phyloP scores from a whole-genome alignment of 2,888 invertebrate genomes.

The Ornithoptera alexandrae region DNA sequence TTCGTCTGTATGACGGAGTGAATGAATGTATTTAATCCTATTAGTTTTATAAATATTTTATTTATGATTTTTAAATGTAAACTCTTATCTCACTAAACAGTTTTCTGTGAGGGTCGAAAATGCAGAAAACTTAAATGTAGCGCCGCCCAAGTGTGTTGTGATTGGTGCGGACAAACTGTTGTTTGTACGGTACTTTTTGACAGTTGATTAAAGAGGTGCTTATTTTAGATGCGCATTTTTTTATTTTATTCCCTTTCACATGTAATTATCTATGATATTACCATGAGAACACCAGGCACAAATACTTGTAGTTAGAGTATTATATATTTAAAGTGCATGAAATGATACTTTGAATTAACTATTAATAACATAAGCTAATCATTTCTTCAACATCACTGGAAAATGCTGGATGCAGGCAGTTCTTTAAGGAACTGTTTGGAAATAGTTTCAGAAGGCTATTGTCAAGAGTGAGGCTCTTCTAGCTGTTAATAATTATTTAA shows the following conservation, averaged over 20 bases:
- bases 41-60: conserved; percentile 63
- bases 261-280: neutral
- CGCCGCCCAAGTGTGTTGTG: conserved; percentile 53
- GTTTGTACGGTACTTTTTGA: conserved; percentile 72
- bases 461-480: too few relatives aligned
- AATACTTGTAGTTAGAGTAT: too few relatives aligned
- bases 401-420: too few relatives aligned
- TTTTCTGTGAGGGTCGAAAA: conserved; percentile 44
- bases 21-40: conserved; percentile 77
- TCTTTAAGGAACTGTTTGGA: too few relatives aligned
- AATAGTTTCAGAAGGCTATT: too few relatives aligned
- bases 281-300: too few relatives aligned
- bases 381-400: too few relatives aligned
- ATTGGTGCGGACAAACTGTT: conserved; percentile 55
- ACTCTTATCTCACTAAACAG: conserved; percentile 53
- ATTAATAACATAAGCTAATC: too few relatives aligned
- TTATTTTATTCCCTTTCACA: neutral
- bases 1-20: conserved; percentile 61
- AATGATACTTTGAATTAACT: too few relatives aligned
- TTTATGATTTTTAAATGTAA: conserved; percentile 51
- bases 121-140: conserved; percentile 53
- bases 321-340: too few relatives aligned
- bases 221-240: conserved; percentile 48
- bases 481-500: too few relatives aligned
- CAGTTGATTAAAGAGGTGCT: conserved; percentile 78